phyloP scores from a whole-genome alignment of 2,113 vertebrate genomes.

The Chrysochloris asiatica region DNA sequence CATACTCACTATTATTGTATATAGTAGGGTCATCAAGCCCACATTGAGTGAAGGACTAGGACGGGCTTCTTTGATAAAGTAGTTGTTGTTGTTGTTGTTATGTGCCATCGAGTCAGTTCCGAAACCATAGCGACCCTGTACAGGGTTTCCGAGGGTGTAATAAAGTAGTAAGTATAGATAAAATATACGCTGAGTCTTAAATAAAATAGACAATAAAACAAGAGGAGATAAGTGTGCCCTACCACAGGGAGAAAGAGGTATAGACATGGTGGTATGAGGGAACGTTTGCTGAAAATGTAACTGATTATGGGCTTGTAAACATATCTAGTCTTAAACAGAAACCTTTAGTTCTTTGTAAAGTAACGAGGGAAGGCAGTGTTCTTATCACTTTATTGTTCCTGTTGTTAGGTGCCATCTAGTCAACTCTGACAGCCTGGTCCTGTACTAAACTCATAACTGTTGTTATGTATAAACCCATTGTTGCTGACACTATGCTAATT shows the following conservation, averaged over 20 bases:
- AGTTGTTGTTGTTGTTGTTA: no score
- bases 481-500: background rate
- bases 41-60: background rate
- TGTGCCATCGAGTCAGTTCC: no score
- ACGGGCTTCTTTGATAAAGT: no score
- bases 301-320: background rate
- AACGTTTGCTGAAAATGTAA: background rate
- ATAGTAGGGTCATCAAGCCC: background rate
- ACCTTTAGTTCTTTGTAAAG: background rate
- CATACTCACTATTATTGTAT: background rate
- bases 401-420: no score
- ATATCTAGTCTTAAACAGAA: slow-evolving; percentile 16
- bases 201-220: background rate
- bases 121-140: no score
- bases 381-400: background rate
- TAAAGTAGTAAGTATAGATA: no score
- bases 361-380: background rate
- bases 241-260: background rate
- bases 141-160: no score
- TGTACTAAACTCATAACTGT: no score
- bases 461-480: no score
- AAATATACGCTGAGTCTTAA: background rate
- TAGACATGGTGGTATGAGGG: background rate
- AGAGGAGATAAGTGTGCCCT: background rate
- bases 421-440: no score